Conservation (phyloP, 2,113 vertebrate genomes). For the Leucopsar rothschildi region DNA sequence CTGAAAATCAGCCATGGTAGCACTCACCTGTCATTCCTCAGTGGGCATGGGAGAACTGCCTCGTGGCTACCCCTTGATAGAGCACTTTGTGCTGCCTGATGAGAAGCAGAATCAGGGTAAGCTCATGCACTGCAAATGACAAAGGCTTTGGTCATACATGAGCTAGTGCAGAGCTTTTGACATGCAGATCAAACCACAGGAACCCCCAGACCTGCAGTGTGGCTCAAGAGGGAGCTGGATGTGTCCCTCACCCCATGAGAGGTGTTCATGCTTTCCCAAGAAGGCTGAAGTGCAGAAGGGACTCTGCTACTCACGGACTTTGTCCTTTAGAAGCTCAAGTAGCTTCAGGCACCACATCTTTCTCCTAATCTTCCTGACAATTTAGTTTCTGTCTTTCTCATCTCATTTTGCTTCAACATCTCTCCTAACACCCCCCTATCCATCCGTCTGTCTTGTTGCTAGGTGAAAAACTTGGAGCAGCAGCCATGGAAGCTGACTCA, state of each 20-base stretch:
- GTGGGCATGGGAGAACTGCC: neutral
- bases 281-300: neutral
- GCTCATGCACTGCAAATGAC: neutral
- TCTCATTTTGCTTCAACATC: neutral
- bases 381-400: conserved; percentile 39
- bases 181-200: neutral
- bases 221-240: neutral
- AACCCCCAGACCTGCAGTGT: neutral
- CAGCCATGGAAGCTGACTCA: conserved; percentile 54
- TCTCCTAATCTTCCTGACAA: neutral
- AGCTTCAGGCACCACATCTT: neutral
- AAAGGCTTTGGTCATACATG: neutral
- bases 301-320: neutral
- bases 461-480: conserved; percentile 52
- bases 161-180: neutral
- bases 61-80: neutral
- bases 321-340: neutral
- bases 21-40: neutral
- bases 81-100: neutral
- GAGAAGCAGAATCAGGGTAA: neutral
- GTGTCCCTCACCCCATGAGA: neutral
- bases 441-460: conserved; percentile 51
- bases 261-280: neutral
- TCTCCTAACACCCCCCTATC: neutral
- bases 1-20: neutral